These are phyloP conservation scores for Psittacula cyanocephala DNA, from an alignment of 2,113 vertebrate species.

Conservation along the genomic window DNA sequence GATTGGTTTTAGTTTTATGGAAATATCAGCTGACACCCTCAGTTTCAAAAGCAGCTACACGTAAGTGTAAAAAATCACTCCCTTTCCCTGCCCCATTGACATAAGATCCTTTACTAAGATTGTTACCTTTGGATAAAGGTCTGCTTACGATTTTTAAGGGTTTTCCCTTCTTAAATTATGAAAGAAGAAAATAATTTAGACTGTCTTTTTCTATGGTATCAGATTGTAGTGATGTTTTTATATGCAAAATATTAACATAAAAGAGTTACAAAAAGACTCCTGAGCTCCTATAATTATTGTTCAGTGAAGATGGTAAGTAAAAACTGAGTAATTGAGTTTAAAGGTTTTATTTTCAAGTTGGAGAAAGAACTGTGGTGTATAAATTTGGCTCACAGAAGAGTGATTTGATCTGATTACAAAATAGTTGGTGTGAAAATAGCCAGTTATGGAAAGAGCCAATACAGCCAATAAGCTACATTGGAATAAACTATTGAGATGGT, in stretches of 20 bases:
- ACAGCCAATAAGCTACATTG: not conserved
- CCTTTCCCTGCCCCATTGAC: not conserved
- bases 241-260: not conserved
- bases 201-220: not conserved
- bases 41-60: not conserved
- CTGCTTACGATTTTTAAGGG: not conserved
- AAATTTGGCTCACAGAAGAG: not conserved
- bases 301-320: not conserved
- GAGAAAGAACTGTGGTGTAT: not conserved
- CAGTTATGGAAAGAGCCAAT: not conserved
- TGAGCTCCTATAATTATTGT: not conserved
- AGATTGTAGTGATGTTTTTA: not conserved
- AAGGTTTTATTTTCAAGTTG: not conserved
- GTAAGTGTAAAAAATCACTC: not conserved
- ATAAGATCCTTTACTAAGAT: not conserved
- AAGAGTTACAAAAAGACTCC: not conserved
- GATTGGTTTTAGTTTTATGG: not conserved
- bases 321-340: not conserved
- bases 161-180: not conserved
- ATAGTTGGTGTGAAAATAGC: not conserved
- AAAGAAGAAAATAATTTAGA: not conserved
- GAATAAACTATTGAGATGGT: not conserved
- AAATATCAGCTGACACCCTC: not conserved
- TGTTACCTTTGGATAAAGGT: not conserved
- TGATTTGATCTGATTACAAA: not conserved